Conservation (phyloP, 2,113 vertebrate species). For the Emydocephalus ijimae region DNA sequence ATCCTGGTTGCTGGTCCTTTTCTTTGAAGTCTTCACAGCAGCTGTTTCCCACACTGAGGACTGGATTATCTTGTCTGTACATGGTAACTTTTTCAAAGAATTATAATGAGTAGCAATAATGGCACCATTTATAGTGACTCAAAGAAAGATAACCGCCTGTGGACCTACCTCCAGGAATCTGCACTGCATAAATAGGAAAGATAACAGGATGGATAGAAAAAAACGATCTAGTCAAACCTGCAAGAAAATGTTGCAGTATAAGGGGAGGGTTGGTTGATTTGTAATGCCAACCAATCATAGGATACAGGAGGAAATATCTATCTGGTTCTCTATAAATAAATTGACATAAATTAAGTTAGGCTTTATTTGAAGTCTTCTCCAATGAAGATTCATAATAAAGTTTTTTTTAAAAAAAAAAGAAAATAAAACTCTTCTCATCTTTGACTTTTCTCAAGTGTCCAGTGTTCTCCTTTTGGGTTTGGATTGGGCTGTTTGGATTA, state of each 20-base stretch:
- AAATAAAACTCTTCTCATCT: not conserved
- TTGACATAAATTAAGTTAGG: not conserved
- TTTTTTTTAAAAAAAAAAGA: not conserved
- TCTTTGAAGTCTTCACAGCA: not conserved
- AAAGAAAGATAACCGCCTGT: not conserved
- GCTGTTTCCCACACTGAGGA: not conserved
- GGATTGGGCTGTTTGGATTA: not conserved
- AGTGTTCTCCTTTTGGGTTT: not conserved
- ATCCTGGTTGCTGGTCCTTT: not conserved
- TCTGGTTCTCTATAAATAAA: not conserved
- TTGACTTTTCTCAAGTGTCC: not conserved
- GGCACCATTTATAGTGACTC: not conserved
- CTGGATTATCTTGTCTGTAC: not conserved
- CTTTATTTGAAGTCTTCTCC: not conserved
- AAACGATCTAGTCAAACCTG: not conserved
- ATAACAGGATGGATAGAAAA: not conserved
- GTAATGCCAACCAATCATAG: not conserved
- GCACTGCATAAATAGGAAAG: not conserved
- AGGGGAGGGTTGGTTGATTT: not conserved
- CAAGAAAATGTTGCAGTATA: not conserved
- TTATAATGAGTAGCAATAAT: not conserved
- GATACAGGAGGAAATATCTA: not conserved
- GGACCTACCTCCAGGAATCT: not conserved
- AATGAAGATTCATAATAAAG: not conserved
- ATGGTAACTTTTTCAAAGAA: not conserved